phyloP scores from a whole-genome alignment of 2,888 invertebrate genomes.

The Chrysomela aeneicollis region DNA sequence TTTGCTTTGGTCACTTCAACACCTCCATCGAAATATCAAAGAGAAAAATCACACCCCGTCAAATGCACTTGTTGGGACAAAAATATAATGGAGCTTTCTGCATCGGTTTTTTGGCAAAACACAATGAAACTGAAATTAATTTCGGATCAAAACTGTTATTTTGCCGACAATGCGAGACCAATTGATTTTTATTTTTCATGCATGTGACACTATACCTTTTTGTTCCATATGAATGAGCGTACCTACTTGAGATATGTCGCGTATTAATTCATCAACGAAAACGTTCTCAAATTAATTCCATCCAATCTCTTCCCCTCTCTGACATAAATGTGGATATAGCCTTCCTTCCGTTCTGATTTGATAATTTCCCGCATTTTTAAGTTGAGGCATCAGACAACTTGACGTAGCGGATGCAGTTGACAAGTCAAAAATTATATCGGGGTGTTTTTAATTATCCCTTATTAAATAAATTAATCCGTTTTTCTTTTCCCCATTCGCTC shows the following conservation, averaged over 20 bases:
- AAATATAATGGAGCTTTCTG: constrained; percentile 36
- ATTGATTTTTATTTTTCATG: too few species aligned
- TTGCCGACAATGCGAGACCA: too few species aligned
- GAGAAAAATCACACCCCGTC: constrained; percentile 61
- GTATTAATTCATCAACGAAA: too few species aligned
- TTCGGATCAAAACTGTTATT: not conserved
- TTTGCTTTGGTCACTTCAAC: constrained; percentile 56
- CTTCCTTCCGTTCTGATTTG: constrained; percentile 32
- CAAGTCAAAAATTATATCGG: constrained; percentile 51
- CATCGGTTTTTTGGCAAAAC: not conserved
- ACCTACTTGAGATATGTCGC: too few species aligned
- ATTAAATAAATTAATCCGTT: constrained; percentile 52
- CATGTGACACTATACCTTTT: too few species aligned
- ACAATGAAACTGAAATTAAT: constrained; percentile 16
- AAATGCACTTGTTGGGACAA: constrained; percentile 54
- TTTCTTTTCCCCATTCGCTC: constrained; percentile 41
- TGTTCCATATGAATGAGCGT: too few species aligned
- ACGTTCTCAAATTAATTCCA: not conserved
- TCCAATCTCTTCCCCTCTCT: constrained; percentile 9
- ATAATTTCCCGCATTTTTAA: constrained; percentile 42
- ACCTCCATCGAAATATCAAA: constrained; percentile 59
- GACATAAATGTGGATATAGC: constrained; percentile 23
- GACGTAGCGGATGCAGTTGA: constrained; percentile 48
- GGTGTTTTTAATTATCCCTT: constrained; percentile 54
- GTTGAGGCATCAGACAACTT: constrained; percentile 35